Conservation (phyloP, 2,113 vertebrate species). For the Forbesichthys papilliferus region DNA sequence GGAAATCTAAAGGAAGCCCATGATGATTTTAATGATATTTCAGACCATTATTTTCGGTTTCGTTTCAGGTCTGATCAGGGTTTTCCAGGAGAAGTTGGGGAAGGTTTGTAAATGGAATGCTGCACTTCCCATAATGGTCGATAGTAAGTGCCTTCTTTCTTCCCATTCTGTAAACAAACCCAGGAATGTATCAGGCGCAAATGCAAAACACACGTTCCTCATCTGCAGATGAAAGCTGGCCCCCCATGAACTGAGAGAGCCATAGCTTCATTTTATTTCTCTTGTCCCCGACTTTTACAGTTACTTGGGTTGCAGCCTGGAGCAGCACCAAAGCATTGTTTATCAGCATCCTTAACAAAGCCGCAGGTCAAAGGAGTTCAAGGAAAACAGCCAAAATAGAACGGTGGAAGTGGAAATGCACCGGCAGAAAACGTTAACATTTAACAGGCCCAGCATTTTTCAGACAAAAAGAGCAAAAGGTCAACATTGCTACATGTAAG, state of each 20-base stretch:
- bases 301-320: conserved; percentile 58
- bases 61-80: conserved; percentile 13
- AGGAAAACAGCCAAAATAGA: conserved; percentile 43
- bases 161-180: conserved; percentile 22
- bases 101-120: conserved; percentile 39
- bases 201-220: conserved; percentile 69
- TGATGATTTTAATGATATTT: too few relatives aligned
- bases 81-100: conserved; percentile 5
- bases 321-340: conserved; percentile 65
- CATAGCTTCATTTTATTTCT: conserved; percentile 55
- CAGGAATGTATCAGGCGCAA: conserved; percentile 64
- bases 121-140: conserved; percentile 39
- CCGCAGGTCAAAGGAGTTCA: conserved; percentile 54
- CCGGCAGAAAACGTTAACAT: conserved; percentile 25
- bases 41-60: neutral
- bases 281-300: conserved; percentile 51
- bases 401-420: conserved; percentile 54
- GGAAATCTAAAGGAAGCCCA: too few relatives aligned
- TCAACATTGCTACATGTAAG: neutral
- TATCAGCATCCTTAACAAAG: conserved; percentile 62
- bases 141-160: conserved; percentile 36
- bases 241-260: conserved; percentile 54
- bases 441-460: conserved; percentile 22
- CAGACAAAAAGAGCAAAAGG: neutral
- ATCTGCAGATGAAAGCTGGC: conserved; percentile 61